Percentiles rank a stretch among this genome's conserved stretches.
Evolutionary conservation across 2,113 vertebrate species (phyloP).

Genomic region (Rhynchomys soricoides): DNA sequence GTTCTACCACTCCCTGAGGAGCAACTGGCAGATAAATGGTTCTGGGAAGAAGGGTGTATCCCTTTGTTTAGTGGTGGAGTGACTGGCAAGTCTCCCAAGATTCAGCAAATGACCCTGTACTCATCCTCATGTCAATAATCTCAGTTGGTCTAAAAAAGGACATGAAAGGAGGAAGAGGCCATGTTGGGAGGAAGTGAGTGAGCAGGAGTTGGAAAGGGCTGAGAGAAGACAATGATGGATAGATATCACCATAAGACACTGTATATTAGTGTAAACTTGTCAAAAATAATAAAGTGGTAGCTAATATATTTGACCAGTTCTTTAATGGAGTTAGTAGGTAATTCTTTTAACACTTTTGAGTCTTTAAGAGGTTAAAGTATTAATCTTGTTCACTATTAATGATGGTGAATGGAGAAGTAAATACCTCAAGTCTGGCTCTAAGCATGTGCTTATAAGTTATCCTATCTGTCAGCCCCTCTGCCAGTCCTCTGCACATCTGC

Average conservation of each 20-base stretch:
- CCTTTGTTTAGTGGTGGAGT: neutral
- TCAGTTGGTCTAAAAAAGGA: neutral
- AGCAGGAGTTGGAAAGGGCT: neutral
- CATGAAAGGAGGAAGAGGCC: neutral
- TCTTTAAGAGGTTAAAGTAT: neutral
- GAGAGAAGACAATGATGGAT: neutral
- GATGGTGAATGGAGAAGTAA: neutral
- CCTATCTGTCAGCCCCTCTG: too few relatives aligned
- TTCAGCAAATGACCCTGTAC: too few relatives aligned
- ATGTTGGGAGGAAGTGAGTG: too few relatives aligned
- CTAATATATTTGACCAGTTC: slow-evolving; percentile 2
- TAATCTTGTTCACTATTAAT: too few relatives aligned
- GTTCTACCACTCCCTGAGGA: neutral
- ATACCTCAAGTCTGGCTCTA: neutral
- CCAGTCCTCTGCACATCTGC: too few relatives aligned
- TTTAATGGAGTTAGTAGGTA: neutral
- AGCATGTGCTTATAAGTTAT: neutral
- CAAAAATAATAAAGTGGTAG: neutral
- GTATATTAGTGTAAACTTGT: neutral
- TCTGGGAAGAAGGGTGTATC: neutral
- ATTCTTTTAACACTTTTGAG: neutral
- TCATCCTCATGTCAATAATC: neutral
- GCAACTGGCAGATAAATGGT: neutral
- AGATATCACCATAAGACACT: neutral
- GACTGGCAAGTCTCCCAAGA: neutral